Evolutionary conservation across 2,797 vertebrate genomes (phyloP).

Genomic region (Cichlasoma orientale): DNA sequence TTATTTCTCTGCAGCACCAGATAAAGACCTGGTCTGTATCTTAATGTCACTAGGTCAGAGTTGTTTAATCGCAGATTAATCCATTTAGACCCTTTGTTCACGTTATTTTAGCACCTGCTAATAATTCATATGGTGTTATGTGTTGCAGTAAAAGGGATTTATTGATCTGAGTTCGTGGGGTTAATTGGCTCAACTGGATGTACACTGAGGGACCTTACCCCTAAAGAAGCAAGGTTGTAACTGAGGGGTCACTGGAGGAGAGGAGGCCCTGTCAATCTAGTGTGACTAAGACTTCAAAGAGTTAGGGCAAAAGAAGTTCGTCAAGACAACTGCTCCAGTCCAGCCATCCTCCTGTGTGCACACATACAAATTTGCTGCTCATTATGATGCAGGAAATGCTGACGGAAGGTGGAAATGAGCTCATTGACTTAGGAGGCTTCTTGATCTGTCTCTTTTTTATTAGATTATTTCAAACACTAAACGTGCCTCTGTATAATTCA

Average conservation of each 20-base stretch:
- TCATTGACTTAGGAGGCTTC: constrained; percentile 52
- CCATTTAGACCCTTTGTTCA: constrained; percentile 8
- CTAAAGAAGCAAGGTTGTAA: constrained; percentile 23
- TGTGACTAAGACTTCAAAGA: constrained; percentile 42
- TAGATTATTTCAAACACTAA: constrained; percentile 66
- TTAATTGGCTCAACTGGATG: constrained; percentile 43
- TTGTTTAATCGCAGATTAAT: constrained; percentile 22
- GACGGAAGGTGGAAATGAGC: constrained; percentile 66
- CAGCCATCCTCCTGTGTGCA: constrained; percentile 7
- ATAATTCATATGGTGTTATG: constrained; percentile 29
- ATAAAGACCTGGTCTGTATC: background rate
- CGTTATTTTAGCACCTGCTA: constrained; percentile 28
- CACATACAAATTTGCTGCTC: constrained; percentile 41
- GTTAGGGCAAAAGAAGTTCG: constrained; percentile 10
- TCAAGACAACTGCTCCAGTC: background rate
- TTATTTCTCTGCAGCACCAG: background rate
- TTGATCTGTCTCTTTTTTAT: constrained; percentile 55
- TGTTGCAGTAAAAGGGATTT: constrained; percentile 24
- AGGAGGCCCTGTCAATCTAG: constrained; percentile 15
- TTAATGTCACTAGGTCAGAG: constrained; percentile 8
- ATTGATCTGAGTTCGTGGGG: constrained; percentile 14
- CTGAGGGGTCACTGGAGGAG: constrained; percentile 20
- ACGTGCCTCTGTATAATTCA: constrained; percentile 68
- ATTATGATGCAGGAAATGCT: constrained; percentile 63
- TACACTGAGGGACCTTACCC: constrained; percentile 19